phyloP scores from a whole-genome alignment of 2,113 vertebrate species.

The Prolemur simus region DNA sequence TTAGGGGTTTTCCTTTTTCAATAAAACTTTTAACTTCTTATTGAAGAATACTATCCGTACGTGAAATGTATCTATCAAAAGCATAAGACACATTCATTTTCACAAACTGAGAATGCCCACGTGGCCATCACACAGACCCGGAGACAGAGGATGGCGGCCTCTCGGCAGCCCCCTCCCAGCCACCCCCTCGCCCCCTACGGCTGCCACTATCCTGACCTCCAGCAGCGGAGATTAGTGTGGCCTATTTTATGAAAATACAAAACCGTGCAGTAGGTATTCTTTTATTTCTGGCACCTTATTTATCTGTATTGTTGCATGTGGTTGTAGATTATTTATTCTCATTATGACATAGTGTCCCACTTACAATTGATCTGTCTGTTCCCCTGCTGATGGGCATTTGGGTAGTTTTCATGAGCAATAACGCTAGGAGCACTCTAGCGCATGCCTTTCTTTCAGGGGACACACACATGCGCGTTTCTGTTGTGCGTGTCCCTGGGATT shows the following conservation, averaged over 20 bases:
- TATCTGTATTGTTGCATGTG: background rate
- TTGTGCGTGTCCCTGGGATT: no score
- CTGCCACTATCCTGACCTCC: background rate
- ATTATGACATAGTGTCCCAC: fast-evolving
- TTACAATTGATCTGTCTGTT: fast-evolving
- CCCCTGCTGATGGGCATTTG: fast-evolving
- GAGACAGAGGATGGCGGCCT: background rate
- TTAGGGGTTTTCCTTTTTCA: background rate
- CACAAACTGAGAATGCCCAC: background rate
- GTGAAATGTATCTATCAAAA: background rate
- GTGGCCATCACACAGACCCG: background rate
- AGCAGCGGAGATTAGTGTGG: no score
- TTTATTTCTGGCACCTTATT: background rate
- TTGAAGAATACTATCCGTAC: background rate
- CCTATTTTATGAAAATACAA: background rate
- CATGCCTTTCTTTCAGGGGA: background rate
- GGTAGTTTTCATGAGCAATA: background rate
- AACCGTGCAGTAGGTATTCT: fast-evolving
- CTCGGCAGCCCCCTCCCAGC: background rate
- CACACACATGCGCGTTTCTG: background rate
- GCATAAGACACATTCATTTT: background rate
- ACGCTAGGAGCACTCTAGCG: background rate
- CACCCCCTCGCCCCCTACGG: fast-evolving
- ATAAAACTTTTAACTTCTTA: background rate
- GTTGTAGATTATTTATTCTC: background rate